Percentiles rank a stretch among this genome's conserved stretches.
These are phyloP conservation scores for Harpalus rufipes DNA, from an alignment of 2,888 invertebrate species.

Conservation along the genomic window DNA sequence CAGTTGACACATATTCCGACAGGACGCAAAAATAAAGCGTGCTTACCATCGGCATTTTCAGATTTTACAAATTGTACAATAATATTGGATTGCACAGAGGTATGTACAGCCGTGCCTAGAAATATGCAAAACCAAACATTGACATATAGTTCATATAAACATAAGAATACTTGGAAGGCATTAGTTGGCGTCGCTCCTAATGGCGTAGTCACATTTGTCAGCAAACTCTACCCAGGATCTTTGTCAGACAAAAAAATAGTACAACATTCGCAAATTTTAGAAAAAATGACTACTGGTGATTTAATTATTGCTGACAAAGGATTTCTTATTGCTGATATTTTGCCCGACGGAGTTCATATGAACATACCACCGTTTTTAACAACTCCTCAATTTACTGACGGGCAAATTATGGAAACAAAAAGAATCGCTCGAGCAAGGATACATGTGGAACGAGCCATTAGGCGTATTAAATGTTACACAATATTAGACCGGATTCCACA, in stretches of 20 bases:
- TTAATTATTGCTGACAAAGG: constrained; percentile 71
- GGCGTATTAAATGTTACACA: constrained; percentile 69
- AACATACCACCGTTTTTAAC: constrained; percentile 71
- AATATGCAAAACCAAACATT: constrained; percentile 4
- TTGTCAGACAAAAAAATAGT: too few relatives aligned
- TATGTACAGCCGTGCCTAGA: neutral
- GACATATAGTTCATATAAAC: constrained; percentile 23
- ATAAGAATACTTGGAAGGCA: neutral
- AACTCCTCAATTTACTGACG: constrained; percentile 69
- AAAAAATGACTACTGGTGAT: constrained; percentile 69
- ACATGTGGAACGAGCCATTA: constrained; percentile 70
- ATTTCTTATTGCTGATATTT: constrained; percentile 70
- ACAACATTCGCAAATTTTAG: too few relatives aligned
- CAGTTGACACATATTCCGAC: neutral
- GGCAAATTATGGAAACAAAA: too few relatives aligned
- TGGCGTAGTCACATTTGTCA: neutral
- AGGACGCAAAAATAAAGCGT: neutral
- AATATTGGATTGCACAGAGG: constrained; percentile 22
- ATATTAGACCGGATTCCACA: constrained; percentile 3
- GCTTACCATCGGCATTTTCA: neutral
- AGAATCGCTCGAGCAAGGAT: constrained; percentile 70
- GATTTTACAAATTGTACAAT: constrained; percentile 27
- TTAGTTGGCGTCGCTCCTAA: neutral
- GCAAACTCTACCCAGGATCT: too few relatives aligned
- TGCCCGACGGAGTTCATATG: constrained; percentile 70